Base-by-base conservation (phyloP, 1,140 invertebrate genomes). In the Cotesia chilonis region DNA sequence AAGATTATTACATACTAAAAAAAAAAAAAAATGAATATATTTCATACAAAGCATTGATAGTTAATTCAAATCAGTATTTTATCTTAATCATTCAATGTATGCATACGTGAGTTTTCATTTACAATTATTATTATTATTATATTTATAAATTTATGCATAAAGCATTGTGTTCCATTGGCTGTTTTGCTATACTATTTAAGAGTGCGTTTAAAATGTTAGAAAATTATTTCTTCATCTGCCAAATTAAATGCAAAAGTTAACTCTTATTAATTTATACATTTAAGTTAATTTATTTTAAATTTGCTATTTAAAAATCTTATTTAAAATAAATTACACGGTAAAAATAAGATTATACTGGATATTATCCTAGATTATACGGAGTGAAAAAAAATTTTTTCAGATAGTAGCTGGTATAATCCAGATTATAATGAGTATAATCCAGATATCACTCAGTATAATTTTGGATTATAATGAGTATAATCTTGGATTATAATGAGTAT, bases 121-220 rank as follows among this genome's bases (percentile, higher is more conserved):
- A 65, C 52, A 70, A 65, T 75, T 70, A 74, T 74, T 76, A 55
- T 70, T 75, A 65, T 55, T 36, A 10, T 69, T 70, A 14, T 69
- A 47, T 54, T 41, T 69, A 38, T 64, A 51, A 72, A 71, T 66
- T 55, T 75, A 77, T 75, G 75, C 59, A 64, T 75, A 70, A 76
- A 80, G 77, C 76, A 78, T 79, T 81, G 78, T 82, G 81, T 82
- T 82, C 78, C 75, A 80, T 78, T 76, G 78, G 78, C 76, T 78
- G 77, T 81, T 41, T 82, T 73, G 54, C 55, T 65, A 80, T 74
- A 76, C 75, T 76, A 65, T 78, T 81, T 70, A 61, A 75, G 80
- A 76, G 77, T 80, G 77, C 74, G 77, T 66, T 70, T 70, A 76
- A 74, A 61, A 61, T 67, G 36, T 35, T 63, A 17, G 60, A 36